These are phyloP conservation scores for Bombylius discolor DNA, from an alignment of 2,888 invertebrate genomes.

Conservation along the genomic window DNA sequence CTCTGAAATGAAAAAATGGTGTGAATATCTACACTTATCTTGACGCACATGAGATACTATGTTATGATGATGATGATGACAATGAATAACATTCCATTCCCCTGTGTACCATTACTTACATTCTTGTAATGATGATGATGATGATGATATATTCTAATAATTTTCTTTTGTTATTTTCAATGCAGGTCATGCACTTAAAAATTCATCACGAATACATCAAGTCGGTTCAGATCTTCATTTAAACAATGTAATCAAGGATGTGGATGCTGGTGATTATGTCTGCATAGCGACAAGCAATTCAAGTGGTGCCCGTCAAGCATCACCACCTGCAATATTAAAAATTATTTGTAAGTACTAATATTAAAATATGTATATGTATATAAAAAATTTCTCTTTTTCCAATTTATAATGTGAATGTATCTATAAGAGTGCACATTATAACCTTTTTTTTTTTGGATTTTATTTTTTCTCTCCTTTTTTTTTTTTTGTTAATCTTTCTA, in stretches of 20 bases:
- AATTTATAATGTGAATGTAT: no score
- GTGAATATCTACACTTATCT: no score
- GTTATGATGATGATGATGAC: no score
- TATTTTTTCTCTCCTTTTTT: background rate
- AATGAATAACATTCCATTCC: no score
- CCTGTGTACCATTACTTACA: no score
- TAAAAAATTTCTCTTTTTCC: no score
- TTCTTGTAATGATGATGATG: no score
- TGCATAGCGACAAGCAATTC: conserved; percentile 33
- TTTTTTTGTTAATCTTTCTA: background rate
- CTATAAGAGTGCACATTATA: no score
- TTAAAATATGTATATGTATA: no score
- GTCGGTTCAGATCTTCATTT: conserved; percentile 33
- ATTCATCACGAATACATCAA: conserved; percentile 30
- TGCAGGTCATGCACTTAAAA: conserved; percentile 30
- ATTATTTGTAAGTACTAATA: conserved; percentile 31
- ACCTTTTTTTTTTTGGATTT: background rate
- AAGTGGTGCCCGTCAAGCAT: conserved; percentile 35
- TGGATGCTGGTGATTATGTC: conserved; percentile 33
- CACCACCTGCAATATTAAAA: conserved; percentile 33
- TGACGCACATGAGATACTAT: no score
- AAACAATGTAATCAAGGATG: conserved; percentile 26
- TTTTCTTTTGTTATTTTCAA: background rate
- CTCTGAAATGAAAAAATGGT: no score
- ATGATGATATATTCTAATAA: no score